Base-by-base conservation (phyloP, 2,113 vertebrate species). In the Falco punctatus region DNA sequence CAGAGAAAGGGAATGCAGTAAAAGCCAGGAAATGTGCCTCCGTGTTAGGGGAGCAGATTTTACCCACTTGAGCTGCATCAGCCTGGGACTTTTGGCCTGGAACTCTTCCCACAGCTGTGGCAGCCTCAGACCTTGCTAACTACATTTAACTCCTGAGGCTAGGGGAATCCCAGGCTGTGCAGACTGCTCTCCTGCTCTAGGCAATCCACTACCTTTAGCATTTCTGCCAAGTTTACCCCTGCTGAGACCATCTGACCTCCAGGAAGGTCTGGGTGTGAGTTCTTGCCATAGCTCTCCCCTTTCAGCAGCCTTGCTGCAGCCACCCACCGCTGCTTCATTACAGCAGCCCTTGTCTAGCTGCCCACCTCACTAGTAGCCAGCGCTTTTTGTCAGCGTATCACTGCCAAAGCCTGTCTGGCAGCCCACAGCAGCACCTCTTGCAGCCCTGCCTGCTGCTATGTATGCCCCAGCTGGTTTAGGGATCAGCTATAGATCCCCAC, bases 301-400 rank as follows among this genome's bases (percentile, higher is more conserved):
- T 15, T n/a, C 1, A 4, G 24, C 38, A 81, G n/a, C 52, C 23
- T 84, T 5, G 17, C 33, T 40, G 48, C 38, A 14, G 54, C 15
- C 6, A 6, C 19, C 13, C 22, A 5, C 15, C 0, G 0, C 49
- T 49, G 58, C 30, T 54, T 22, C 0, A 0, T 42, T 28, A 21
- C 11, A 1, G 2, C 32, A 22, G 46, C 9, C 18, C 20, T n/a
- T 1, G 2, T 23, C 24, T 65, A 17, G 16, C 22, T 2, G 0
- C 38, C 8, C 33, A 3, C 80, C 19, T 11, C 0, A 0, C 49
- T 10, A 7, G 28, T 27, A 59, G 42, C 46, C 28, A 40, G 24
- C 0, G 0, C 19, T 33, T 80, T 62, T 19, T 58, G 33, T 13
- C 20, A 18, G 30, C 0, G 5, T 22, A 7, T 8, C 2, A 1